These are phyloP conservation scores for Harpagoxenus sublaevis DNA, from an alignment of 2,888 invertebrate species.

Conservation along the genomic window DNA sequence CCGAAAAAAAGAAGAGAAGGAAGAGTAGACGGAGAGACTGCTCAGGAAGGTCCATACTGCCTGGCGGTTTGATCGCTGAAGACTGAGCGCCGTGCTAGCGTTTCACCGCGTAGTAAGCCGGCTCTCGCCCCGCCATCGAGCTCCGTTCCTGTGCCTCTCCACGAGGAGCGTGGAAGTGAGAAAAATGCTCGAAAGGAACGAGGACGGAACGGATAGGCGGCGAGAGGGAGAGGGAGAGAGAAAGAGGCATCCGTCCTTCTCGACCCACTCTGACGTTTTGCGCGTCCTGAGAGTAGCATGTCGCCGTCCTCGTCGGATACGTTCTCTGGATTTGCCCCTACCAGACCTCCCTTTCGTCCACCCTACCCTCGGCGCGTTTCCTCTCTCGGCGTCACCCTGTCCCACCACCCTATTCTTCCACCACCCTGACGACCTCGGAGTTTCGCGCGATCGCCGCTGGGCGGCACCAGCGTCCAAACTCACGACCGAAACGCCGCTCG, in stretches of 20 bases:
- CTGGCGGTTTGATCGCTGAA: constrained; percentile 79
- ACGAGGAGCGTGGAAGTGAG: constrained; percentile 68
- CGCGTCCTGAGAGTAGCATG: constrained; percentile 76
- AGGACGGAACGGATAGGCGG: constrained; percentile 60
- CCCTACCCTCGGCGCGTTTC: constrained; percentile 57
- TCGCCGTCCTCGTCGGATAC: constrained; percentile 69
- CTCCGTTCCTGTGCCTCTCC: constrained; percentile 72
- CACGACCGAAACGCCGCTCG: constrained; percentile 65
- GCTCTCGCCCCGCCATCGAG: constrained; percentile 78
- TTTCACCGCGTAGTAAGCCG: constrained; percentile 76
- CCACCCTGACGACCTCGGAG: constrained; percentile 52
- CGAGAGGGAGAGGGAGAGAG: constrained; percentile 38
- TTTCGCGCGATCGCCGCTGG: constrained; percentile 75
- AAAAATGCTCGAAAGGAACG: constrained; percentile 67
- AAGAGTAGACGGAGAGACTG: constrained; percentile 69
- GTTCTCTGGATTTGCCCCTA: constrained; percentile 73
- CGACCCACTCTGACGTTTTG: constrained; percentile 83
- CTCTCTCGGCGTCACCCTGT: constrained; percentile 42
- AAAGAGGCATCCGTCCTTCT: constrained; percentile 78
- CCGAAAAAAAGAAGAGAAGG: constrained; percentile 50
- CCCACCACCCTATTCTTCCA: constrained; percentile 59
- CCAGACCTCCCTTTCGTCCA: constrained; percentile 58
- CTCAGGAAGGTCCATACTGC: constrained; percentile 77
- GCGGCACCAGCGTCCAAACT: constrained; percentile 79
- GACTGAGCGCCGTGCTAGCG: constrained; percentile 76